Base-by-base conservation (phyloP, 2,113 vertebrate species). In the Pitta sordida region DNA sequence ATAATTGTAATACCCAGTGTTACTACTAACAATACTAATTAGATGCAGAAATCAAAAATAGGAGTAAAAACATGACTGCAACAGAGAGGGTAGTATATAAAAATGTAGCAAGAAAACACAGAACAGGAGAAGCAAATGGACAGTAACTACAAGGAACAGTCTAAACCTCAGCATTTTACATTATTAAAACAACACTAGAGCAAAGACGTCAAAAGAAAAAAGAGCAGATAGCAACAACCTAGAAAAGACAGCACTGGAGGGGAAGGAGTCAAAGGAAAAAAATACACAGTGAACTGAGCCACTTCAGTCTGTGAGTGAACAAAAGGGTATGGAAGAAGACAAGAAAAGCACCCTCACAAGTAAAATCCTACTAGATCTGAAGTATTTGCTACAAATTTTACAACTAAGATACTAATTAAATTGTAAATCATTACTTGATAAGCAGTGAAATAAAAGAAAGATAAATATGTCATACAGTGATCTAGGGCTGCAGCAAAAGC, bases 181-280 rank as follows among this genome's bases (percentile, higher is more conserved):
- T 90, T 95, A 94, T 88, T 94, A 43, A 95, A 92, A 87, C 85
- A 90, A 63, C 2, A 88, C 75, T 24, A 48, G 43, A 39, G 75
- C 55, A 90, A 83, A 90, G 91, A 74, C 56, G 77, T 90, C 70
- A 91, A 70, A 95, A 91, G 83, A 58, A 76, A 78, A 90, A 86
- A 43, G 11, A 87, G n/a, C 22, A 80, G 24, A 84, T 7, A 91
- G 41, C 51, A 91, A 80, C n/a, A 30, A 92, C 13, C 12, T 36
- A 93, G 59, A 79, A 91, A 93, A 13, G 19, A 83, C 27, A 74
- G 79, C 78, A 70, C 78, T 87, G 74, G 78, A 94, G 29, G 79
- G 67, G 34, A 95, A 96, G 34, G 37, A 95, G 63, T 49, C 12
- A 87, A 89, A 37, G 39, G 27, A 17, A 71, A 91, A 93, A 75